A percentile compares a stretch with the other conserved stretches of the same genome.
Conservation (phyloP, 2,888 invertebrate genomes). For the Falcaria lacertinaria region DNA sequence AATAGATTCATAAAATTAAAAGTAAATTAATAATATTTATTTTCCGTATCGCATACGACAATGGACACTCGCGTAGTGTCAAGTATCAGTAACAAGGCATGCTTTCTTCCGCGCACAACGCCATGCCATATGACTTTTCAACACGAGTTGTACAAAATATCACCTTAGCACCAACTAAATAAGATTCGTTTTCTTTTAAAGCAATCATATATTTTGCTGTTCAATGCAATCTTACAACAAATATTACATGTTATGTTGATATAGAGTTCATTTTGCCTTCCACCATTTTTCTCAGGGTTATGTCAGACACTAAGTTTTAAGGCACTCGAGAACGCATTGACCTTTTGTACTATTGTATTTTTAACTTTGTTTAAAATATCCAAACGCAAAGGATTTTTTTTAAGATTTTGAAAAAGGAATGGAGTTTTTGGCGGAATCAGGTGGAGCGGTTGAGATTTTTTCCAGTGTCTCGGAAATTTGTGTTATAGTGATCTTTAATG, state of each 20-base stretch:
- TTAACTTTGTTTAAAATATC: constrained; percentile 1
- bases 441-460: too few relatives aligned
- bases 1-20: too few relatives aligned
- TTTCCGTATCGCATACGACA: constrained; percentile 23
- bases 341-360: constrained; percentile 25
- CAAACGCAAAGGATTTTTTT: neutral
- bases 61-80: constrained; percentile 53
- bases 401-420: too few relatives aligned
- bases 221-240: neutral
- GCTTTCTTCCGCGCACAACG: constrained; percentile 62
- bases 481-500: too few relatives aligned
- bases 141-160: neutral
- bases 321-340: constrained; percentile 37
- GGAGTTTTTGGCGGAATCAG: too few relatives aligned
- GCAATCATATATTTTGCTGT: neutral
- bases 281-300: neutral
- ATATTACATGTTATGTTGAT: rapidly evolving
- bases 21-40: too few relatives aligned
- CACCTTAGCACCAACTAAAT: neutral
- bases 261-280: constrained; percentile 14
- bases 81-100: constrained; percentile 69
- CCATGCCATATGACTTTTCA: constrained; percentile 25
- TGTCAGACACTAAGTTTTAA: constrained; percentile 23
- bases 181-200: neutral
- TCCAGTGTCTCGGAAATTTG: too few relatives aligned